A percentile compares a stretch with the other conserved stretches of the same genome.
These are phyloP conservation scores for Leptodactylus fuscus DNA, from an alignment of 2,113 vertebrate species.

Conservation along the genomic window DNA sequence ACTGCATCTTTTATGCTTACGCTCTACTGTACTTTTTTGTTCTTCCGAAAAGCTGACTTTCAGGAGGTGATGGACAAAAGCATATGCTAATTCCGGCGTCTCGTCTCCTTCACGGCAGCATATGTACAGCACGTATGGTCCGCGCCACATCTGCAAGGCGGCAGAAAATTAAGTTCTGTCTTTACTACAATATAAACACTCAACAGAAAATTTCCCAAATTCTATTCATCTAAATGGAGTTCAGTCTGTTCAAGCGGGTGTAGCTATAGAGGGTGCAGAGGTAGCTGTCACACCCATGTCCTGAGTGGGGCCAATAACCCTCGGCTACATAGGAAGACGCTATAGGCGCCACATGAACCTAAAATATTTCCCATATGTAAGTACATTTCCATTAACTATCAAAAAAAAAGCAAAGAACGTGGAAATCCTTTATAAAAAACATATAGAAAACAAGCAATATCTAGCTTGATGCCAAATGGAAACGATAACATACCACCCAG, in stretches of 20 bases:
- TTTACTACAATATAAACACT: neutral
- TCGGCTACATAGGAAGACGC: neutral
- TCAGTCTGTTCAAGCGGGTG: neutral
- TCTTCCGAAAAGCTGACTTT: slow-evolving; percentile 12
- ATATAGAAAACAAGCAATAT: neutral
- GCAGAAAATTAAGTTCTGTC: neutral
- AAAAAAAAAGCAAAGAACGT: neutral
- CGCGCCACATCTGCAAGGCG: neutral
- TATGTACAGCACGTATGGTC: slow-evolving; percentile 13
- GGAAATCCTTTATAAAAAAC: slow-evolving; percentile 23
- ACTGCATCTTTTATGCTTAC: slow-evolving; percentile 35
- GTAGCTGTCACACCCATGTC: neutral
- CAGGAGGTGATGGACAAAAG: slow-evolving; percentile 9
- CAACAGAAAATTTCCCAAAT: neutral
- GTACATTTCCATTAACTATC: neutral
- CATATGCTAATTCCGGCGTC: slow-evolving; percentile 5
- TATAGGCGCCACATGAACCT: too few relatives aligned
- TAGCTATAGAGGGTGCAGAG: neutral
- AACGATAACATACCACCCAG: neutral
- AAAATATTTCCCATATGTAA: slow-evolving; percentile 5
- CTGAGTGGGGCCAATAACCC: neutral
- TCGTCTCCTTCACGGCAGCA: neutral
- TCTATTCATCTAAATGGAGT: neutral
- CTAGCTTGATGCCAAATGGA: neutral
- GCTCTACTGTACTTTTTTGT: slow-evolving; percentile 13